Percentiles rank a stretch among this genome's conserved stretches.
These are phyloP conservation scores for Callyntrura sp. DNA, from an alignment of 2,888 invertebrate species.

Conservation along the genomic window DNA sequence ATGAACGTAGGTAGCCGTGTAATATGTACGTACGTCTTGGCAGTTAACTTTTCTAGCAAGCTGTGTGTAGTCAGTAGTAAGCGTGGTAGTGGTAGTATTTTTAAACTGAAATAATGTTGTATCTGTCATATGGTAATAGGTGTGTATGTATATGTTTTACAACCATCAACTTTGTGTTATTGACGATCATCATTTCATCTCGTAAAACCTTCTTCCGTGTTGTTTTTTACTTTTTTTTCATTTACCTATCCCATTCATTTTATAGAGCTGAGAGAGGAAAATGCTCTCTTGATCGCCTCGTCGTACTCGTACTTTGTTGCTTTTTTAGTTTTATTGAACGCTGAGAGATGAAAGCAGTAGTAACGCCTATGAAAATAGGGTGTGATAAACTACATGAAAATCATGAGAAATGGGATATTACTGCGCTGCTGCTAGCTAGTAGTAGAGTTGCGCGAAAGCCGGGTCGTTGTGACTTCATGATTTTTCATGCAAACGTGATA, in stretches of 20 bases:
- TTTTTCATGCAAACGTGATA: conserved; percentile 49
- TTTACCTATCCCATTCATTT: conserved; percentile 12
- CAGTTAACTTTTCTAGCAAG: no score
- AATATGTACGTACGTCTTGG: no score
- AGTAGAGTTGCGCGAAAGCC: no score
- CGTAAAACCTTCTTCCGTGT: conserved; percentile 65
- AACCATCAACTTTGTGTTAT: conserved; percentile 33
- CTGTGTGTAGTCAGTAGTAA: conserved; percentile 20
- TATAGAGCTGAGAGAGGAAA: neutral
- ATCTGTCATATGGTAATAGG: neutral
- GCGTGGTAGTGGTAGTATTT: conserved; percentile 4
- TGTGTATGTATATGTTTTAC: conserved; percentile 27
- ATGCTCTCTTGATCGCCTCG: neutral
- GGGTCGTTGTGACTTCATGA: no score
- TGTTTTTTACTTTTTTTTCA: conserved; percentile 16
- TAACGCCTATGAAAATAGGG: conserved; percentile 69
- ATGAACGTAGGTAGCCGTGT: conserved; percentile 24
- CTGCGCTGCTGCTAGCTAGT: no score
- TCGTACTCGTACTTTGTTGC: conserved; percentile 67
- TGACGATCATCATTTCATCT: conserved; percentile 19
- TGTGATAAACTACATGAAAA: conserved; percentile 69
- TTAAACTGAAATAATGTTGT: neutral
- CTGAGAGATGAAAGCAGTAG: conserved; percentile 54
- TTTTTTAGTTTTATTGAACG: conserved; percentile 55
- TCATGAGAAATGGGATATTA: conserved; percentile 35